Base-by-base conservation (phyloP, 2,888 invertebrate species). In the Troilus luridus region DNA sequence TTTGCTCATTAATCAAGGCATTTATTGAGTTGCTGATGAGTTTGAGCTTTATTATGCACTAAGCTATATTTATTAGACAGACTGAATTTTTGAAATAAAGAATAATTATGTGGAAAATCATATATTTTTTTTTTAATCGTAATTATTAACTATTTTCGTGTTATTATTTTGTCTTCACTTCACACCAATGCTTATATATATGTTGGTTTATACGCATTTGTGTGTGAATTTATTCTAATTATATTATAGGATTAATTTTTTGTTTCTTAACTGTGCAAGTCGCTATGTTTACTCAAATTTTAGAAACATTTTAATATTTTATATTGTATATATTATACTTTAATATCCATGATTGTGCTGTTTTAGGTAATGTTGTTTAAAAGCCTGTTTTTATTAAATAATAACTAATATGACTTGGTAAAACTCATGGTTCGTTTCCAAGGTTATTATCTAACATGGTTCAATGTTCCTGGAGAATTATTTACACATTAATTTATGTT, bases 211-310 rank as follows among this genome's bases (percentile, higher is more conserved):
- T 62, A 88, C 60, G 27, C 21, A 60, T 88, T 12, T 88, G 5
- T 88, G n/a, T 27, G 58, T 88, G 27, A 60, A 60, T 62, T 58
- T 88, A 27, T 88, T 88, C 56, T 88, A 59, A 60, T 88, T 60
- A 24, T 60, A 58, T 58, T 21, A 21, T 85, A 56, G 60, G 19
- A 60, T 27, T 88, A 88, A 88, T 60, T 19, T 24, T 88, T 88
- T 60, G 62, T 60, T 88, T 88, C 60, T 62, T 12, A 60, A 60
- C 24, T 59, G 54, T 88, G 88, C 24, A 88, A 58, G 90, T 90
- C 90, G 90, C 90, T 90, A 90, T 90, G 90, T 90, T 90, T 90
- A 90, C 90, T 89, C 54, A 54, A 58, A 88, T 88, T 88, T 88
- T 88, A n/a, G 56, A 54, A 88, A 88, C 56, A 88, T 88, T n/a